These are phyloP conservation scores for Etheostoma perlongum DNA, from an alignment of 2,797 vertebrate species.

Conservation along the genomic window DNA sequence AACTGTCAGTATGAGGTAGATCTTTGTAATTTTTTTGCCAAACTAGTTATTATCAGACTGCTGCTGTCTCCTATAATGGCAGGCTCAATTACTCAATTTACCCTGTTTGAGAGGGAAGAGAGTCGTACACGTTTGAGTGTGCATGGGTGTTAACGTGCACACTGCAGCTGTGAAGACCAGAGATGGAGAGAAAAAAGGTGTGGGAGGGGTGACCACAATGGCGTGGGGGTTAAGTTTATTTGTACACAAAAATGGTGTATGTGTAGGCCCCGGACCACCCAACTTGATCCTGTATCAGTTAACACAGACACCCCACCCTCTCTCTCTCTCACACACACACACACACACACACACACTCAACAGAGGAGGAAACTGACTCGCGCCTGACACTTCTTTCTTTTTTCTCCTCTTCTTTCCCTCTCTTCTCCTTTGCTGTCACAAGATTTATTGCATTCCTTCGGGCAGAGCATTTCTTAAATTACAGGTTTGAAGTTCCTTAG, in stretches of 20 bases:
- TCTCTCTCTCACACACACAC: constrained; percentile 38
- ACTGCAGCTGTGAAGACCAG: constrained; percentile 74
- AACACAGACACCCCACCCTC: constrained; percentile 75
- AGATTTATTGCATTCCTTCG: constrained; percentile 87
- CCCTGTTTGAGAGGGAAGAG: constrained; percentile 38
- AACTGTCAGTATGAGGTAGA: constrained; percentile 1
- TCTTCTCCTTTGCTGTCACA: constrained; percentile 71
- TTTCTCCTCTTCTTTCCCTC: constrained; percentile 50
- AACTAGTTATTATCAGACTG: constrained; percentile 43
- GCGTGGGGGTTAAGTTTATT: constrained; percentile 86
- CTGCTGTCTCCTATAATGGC: constrained; percentile 45
- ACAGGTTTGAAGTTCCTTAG: constrained; percentile 84
- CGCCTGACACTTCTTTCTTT: constrained; percentile 51
- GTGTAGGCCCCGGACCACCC: constrained; percentile 80
- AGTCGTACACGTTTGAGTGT: constrained; percentile 48
- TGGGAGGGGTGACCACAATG: constrained; percentile 82
- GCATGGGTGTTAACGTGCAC: constrained; percentile 68
- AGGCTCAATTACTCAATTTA: constrained; percentile 48
- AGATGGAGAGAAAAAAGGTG: constrained; percentile 64
- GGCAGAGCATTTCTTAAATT: constrained; percentile 84
- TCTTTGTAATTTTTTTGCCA: constrained; percentile 34
- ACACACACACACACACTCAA: constrained; percentile 46
- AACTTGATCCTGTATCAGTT: constrained; percentile 81
- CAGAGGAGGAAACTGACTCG: constrained; percentile 67
- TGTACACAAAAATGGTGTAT: constrained; percentile 87